Base-by-base conservation (phyloP, 2,888 invertebrate species). In the Drosophila pseudotalamancana region DNA sequence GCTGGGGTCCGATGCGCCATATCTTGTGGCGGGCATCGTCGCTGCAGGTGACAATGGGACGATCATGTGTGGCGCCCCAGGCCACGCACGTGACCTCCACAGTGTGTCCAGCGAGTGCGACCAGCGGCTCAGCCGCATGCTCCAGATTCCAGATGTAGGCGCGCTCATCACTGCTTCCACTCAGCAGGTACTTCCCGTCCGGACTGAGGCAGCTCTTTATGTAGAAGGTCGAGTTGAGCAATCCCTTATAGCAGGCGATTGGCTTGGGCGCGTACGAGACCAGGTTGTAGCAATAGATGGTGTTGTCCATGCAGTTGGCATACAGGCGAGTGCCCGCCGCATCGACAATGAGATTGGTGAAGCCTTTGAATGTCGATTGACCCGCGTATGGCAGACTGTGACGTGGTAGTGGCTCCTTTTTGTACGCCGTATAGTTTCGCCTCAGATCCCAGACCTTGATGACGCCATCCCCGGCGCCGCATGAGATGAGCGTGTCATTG, bases 381-480 rank as follows among this genome's bases (percentile, higher is more conserved):
- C 97, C 96, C 31, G 94, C 93, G 89, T 97, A 96, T 0, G 95
- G 94, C 72, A 97, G 93, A 11, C 93, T 93, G 81, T 94, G 93
- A 77, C 95, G 95, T 0, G 97, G 95, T 37, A 94, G 86, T 0
- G 97, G 95, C 61, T 95, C 95, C 46, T 93, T 93, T 85, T 94
- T 95, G 78, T 94, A 93, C 4, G 92, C 92, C 9, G 93, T 93
- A 89, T 97, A 97, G 87, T 95, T 96, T 88, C 96, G 96, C 27
- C 98, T 92, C 23, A 97, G 90, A 90, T 98, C 98, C 97, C 97
- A 97, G 1, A 95, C 94, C 91, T 97, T 97, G 54, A 98, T 95
- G 68, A 94, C 92, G 0, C 97, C 97, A 91, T 97, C 97, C 37
- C 96, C 96, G 55, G 97, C 96, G 0, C 97, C 97, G 87, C 97